Percentiles rank a stretch among this genome's conserved stretches.
These are phyloP conservation scores for Ectropis grisescens DNA, from an alignment of 1,140 invertebrate species.

Conservation along the genomic window DNA sequence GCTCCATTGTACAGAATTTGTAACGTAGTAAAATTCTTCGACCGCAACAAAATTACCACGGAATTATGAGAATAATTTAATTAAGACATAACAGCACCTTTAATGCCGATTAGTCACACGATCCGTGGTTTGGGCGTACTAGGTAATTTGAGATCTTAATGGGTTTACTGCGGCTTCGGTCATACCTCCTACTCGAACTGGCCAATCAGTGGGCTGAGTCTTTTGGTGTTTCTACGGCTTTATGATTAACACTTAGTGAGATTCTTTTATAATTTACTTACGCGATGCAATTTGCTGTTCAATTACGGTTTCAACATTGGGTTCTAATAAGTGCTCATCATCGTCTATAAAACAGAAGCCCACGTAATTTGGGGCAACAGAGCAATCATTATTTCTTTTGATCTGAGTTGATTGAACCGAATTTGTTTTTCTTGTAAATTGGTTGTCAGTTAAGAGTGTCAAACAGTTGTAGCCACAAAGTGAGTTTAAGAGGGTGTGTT, in stretches of 20 bases:
- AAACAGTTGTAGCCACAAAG: neutral
- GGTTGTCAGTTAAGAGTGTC: no score
- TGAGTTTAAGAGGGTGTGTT: slow-evolving; percentile 24
- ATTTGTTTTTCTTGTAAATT: slow-evolving; percentile 1
- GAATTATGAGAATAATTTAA: slow-evolving; percentile 61
- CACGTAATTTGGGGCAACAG: no score
- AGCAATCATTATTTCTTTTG: slow-evolving; percentile 13
- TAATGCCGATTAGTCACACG: slow-evolving; percentile 62
- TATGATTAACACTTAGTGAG: slow-evolving; percentile 32
- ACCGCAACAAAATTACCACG: slow-evolving; percentile 39
- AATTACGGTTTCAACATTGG: slow-evolving; percentile 6
- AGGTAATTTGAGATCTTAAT: slow-evolving; percentile 57
- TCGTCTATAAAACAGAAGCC: slow-evolving; percentile 11
- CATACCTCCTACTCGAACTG: slow-evolving; percentile 40
- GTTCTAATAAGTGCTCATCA: slow-evolving; percentile 8
- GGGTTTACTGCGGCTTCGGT: slow-evolving; percentile 42
- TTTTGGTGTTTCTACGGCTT: slow-evolving; percentile 31
- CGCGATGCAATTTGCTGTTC: slow-evolving; percentile 3
- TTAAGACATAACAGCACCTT: slow-evolving; percentile 58
- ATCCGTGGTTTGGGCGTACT: slow-evolving; percentile 49
- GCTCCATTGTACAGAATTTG: slow-evolving; percentile 53
- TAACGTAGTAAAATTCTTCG: slow-evolving; percentile 48
- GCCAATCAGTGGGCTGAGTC: slow-evolving; percentile 40
- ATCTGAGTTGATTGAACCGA: slow-evolving; percentile 3
- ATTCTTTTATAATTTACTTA: slow-evolving; percentile 26